Evolutionary conservation across 2,888 invertebrate species (phyloP).

Genomic region (Leptinotarsa juncta): DNA sequence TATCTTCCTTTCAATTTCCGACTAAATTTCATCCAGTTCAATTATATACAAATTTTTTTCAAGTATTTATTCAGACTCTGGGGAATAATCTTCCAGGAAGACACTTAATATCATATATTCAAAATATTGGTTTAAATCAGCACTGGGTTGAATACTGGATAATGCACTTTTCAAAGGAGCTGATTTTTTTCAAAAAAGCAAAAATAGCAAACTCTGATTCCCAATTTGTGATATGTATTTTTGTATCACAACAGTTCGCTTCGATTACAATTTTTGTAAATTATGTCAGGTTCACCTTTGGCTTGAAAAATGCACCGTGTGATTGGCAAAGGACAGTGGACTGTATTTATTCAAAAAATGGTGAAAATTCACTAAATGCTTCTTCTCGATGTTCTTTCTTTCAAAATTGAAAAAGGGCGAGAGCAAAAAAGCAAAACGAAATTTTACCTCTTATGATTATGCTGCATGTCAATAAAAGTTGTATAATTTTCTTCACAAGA

Average conservation of each 20-base stretch:
- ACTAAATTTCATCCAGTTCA: background rate
- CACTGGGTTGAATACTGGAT: no score
- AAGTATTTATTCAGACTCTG: no score
- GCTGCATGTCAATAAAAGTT: background rate
- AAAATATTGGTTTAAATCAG: no score
- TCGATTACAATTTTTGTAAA: background rate
- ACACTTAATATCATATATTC: no score
- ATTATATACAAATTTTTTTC: background rate
- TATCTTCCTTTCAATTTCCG: background rate
- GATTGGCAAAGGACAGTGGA: background rate
- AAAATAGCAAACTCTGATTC: no score
- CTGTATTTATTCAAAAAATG: background rate
- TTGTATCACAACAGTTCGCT: background rate
- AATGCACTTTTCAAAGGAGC: no score
- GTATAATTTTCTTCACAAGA: background rate
- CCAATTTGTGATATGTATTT: slow-evolving; percentile 1
- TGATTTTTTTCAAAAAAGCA: no score
- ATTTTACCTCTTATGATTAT: background rate
- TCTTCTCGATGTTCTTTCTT: background rate
- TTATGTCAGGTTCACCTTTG: background rate
- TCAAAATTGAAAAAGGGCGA: background rate
- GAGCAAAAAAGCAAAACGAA: background rate
- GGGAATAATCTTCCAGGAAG: no score
- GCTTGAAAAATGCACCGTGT: background rate
- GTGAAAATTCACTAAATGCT: background rate